Evolutionary conservation across 2,113 vertebrate genomes (phyloP).

Genomic region (Panthera tigris): DNA sequence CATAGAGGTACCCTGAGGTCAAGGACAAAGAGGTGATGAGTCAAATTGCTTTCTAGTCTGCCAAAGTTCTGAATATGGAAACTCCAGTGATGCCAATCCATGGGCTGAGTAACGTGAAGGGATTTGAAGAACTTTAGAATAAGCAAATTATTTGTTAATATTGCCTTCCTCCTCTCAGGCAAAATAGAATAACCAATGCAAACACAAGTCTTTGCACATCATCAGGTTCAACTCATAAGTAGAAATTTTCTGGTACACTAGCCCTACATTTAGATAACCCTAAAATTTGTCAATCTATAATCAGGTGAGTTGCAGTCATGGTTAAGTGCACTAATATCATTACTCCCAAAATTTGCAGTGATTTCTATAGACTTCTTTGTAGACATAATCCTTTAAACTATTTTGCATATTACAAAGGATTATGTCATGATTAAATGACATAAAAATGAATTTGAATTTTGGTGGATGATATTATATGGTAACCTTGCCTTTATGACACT

Average conservation of each 20-base stretch:
- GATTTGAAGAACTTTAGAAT: neutral
- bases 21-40: neutral
- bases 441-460: conserved; percentile 47
- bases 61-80: neutral
- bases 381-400: neutral
- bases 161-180: neutral
- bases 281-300: conserved; percentile 17
- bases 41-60: neutral
- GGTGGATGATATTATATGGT: neutral
- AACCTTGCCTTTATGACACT: conserved; percentile 22
- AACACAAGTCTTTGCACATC: neutral
- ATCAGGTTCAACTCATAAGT: neutral
- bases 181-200: neutral
- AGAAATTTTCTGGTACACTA: conserved; percentile 13
- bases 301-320: neutral
- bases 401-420: neutral
- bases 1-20: neutral
- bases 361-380: conserved; percentile 11
- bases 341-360: conserved; percentile 13
- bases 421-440: neutral
- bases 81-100: neutral
- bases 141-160: neutral
- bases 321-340: conserved; percentile 22
- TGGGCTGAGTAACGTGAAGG: neutral
- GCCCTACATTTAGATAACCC: neutral